Evolutionary conservation across 1,140 invertebrate species (phyloP).

Genomic region (Drosophila mayri): DNA sequence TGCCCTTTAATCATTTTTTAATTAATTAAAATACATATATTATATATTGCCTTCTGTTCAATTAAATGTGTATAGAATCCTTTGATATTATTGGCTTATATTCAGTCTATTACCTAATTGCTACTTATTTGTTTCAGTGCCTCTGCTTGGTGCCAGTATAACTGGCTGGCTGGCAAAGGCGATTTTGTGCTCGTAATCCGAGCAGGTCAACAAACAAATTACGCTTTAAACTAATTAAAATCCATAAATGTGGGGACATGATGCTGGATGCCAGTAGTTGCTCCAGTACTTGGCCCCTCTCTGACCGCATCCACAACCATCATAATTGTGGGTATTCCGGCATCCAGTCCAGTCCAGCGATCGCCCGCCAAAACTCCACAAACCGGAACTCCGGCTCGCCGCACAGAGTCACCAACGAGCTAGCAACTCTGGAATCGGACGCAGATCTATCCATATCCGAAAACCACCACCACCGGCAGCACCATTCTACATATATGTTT

Average conservation of each 20-base stretch:
- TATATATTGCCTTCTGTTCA: too few species aligned
- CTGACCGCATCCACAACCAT: constrained; percentile 32
- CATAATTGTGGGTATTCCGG: constrained; percentile 59
- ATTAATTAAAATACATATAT: too few species aligned
- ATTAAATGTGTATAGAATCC: neutral
- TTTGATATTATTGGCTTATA: neutral
- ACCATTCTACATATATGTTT: neutral
- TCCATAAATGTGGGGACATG: constrained; percentile 47
- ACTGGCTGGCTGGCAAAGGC: constrained; percentile 24
- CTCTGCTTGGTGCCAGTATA: neutral
- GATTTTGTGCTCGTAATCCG: constrained; percentile 38
- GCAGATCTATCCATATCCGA: constrained; percentile 22
- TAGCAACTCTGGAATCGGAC: constrained; percentile 30
- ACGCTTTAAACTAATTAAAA: constrained; percentile 72
- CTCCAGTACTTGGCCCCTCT: neutral
- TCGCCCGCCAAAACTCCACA: constrained; percentile 25
- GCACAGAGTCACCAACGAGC: constrained; percentile 44
- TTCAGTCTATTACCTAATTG: neutral
- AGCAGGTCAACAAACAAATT: constrained; percentile 44
- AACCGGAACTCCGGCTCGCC: constrained; percentile 74
- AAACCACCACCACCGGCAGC: constrained; percentile 46
- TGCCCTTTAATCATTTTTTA: too few species aligned
- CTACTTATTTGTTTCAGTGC: constrained; percentile 14
- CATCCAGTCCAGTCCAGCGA: constrained; percentile 31
- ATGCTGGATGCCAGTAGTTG: constrained; percentile 29